Base-by-base conservation (phyloP, 1,140 invertebrate species). In the Idris sp. region DNA sequence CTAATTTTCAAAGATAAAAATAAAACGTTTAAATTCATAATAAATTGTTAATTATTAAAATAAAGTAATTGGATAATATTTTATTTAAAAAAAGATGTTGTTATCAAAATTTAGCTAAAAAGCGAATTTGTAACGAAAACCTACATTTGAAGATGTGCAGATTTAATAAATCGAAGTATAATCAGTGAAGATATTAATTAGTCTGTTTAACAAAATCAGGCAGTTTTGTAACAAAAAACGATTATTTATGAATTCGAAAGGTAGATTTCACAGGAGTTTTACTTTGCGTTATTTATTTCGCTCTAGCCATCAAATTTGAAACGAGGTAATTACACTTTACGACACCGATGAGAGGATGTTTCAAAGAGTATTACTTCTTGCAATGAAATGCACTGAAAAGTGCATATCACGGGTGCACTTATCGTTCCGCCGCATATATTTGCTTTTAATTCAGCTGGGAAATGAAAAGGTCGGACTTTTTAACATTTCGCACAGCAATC, bases 301-400 rank as follows among this genome's bases (percentile, higher is more conserved):
- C 38, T 36, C 48, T 41, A 35, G 51, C 53, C 64, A 69, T 75
- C 59, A 75, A 75, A 75, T 46, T 61, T 43, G 53, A 65, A 75
- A 75, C 65, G 58, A 65, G 65, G 65, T 75, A 65, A 75, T 75
- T 75, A 69, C 59, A 61, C 64, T 75, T 75, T 75, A 75, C 73
- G 65, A 75, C 38, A 64, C 72, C 64, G 59, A 75, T 58, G 72
- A 75, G 72, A 69, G 64, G 64, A 75, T 44, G 59, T 74, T 74
- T 74, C 54, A 56, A 41, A 41, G 48, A 53, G 72, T 58, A 67
- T 48, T 68, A 68, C 64, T 74, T 68, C 53, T 62, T 68, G 56
- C 64, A 62, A 74, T 74, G 58, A 68, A 68, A 68, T 25, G 61
- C 49, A 59, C 59, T 46, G 72, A 62, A 54, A 68, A 74, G 72